These are phyloP conservation scores for Oostethus manadensis DNA, from an alignment of 2,113 vertebrate genomes.

Conservation along the genomic window DNA sequence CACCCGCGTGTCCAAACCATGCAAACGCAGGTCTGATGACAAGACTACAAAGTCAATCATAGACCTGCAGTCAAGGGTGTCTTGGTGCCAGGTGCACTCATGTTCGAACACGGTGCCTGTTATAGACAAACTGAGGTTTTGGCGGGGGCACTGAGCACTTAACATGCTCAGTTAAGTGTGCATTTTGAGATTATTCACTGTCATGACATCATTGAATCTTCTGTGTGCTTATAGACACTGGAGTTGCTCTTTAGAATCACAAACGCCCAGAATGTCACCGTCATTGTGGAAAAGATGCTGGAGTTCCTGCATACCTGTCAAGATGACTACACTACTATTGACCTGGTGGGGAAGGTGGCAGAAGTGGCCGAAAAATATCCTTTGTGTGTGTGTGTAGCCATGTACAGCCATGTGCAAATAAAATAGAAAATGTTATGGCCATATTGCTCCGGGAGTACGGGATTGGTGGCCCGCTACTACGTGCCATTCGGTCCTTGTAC, in stretches of 20 bases:
- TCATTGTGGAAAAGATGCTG: slow-evolving; percentile 96
- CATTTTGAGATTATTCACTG: neutral
- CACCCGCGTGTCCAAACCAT: too few species aligned
- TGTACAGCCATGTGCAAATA: neutral
- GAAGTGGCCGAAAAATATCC: slow-evolving; percentile 98
- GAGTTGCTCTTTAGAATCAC: slow-evolving; percentile 95
- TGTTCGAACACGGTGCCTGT: too few species aligned
- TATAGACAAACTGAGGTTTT: too few species aligned
- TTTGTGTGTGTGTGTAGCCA: slow-evolving; percentile 41
- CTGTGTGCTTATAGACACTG: slow-evolving; percentile 75
- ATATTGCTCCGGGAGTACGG: too few species aligned
- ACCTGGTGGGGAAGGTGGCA: slow-evolving; percentile 87
- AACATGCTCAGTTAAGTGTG: neutral
- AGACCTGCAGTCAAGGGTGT: too few species aligned
- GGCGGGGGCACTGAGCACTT: too few species aligned
- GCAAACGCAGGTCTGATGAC: too few species aligned
- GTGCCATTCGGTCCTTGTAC: too few species aligned
- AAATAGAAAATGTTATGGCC: too few species aligned
- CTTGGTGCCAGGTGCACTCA: too few species aligned
- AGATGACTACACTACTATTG: slow-evolving; percentile 86
- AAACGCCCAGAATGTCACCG: slow-evolving; percentile 86
- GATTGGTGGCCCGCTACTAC: too few species aligned
- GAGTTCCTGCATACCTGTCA: slow-evolving; percentile 82
- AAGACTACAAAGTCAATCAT: too few species aligned
- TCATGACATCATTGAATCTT: neutral